Evolutionary conservation across 2,797 vertebrate genomes (phyloP).

Genomic region (Coccyzus lansbergi): DNA sequence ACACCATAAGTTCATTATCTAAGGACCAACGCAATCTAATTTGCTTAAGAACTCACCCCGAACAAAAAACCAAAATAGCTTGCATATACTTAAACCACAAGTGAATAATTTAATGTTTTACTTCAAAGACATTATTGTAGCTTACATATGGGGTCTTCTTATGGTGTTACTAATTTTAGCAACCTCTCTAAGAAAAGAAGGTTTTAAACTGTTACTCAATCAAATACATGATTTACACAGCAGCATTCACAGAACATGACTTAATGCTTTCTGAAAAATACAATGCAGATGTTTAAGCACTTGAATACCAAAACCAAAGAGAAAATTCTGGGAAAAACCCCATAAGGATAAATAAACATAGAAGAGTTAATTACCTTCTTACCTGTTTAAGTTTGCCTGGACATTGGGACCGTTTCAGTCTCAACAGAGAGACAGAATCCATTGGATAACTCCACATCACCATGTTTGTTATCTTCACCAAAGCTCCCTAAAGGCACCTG

Average conservation of each 20-base stretch:
- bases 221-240: conserved; percentile 9
- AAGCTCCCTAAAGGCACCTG: neutral
- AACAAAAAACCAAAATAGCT: neutral
- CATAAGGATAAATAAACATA: neutral
- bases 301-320: neutral
- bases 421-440: neutral
- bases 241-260: neutral
- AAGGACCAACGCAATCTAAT: neutral
- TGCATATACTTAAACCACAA: neutral
- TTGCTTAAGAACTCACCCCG: neutral
- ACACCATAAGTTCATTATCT: neutral
- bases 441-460: neutral
- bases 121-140: neutral
- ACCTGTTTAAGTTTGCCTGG: neutral
- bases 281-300: neutral
- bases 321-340: neutral
- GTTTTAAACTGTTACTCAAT: conserved; percentile 30
- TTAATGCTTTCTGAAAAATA: conserved; percentile 1
- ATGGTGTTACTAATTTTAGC: conserved; percentile 35
- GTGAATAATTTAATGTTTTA: neutral
- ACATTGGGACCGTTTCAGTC: neutral
- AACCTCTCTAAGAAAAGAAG: neutral
- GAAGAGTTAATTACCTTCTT: neutral
- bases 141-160: conserved; percentile 7
- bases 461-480: neutral